These are phyloP conservation scores for Tryphoninae sp. DNA, from an alignment of 2,888 invertebrate species.

Conservation along the genomic window DNA sequence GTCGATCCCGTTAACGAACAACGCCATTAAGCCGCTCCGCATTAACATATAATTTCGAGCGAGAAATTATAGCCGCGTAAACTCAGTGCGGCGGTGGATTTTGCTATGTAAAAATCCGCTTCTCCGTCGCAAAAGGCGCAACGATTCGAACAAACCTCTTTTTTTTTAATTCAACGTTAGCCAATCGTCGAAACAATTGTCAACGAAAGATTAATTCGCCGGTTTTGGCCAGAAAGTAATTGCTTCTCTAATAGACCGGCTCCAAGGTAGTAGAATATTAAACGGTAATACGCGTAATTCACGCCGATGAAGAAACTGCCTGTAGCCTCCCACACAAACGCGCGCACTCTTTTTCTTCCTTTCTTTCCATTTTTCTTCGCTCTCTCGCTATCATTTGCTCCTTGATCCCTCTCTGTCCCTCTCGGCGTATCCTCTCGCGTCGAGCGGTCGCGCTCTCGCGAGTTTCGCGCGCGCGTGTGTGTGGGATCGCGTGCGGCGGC, in stretches of 20 bases:
- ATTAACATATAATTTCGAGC: conserved; percentile 77
- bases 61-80: conserved; percentile 76
- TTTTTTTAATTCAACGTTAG: background rate
- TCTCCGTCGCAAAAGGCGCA: background rate
- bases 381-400: conserved; percentile 14
- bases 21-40: conserved; percentile 73
- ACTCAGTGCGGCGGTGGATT: conserved; percentile 66
- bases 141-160: background rate
- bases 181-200: too few species aligned
- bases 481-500: conserved; percentile 80
- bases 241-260: too few species aligned
- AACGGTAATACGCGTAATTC: background rate
- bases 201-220: too few species aligned
- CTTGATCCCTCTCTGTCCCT: conserved; percentile 52
- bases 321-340: background rate
- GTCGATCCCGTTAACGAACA: conserved; percentile 76
- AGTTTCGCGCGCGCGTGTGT: conserved; percentile 69
- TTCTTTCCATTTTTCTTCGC: background rate
- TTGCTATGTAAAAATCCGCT: conserved; percentile 9
- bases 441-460: conserved; percentile 55
- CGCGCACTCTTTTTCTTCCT: background rate
- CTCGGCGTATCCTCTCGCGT: conserved; percentile 9
- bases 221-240: too few species aligned
- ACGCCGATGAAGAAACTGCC: background rate
- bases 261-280: background rate